phyloP scores from a whole-genome alignment of 2,113 vertebrate species.

The Hypomesus transpacificus region DNA sequence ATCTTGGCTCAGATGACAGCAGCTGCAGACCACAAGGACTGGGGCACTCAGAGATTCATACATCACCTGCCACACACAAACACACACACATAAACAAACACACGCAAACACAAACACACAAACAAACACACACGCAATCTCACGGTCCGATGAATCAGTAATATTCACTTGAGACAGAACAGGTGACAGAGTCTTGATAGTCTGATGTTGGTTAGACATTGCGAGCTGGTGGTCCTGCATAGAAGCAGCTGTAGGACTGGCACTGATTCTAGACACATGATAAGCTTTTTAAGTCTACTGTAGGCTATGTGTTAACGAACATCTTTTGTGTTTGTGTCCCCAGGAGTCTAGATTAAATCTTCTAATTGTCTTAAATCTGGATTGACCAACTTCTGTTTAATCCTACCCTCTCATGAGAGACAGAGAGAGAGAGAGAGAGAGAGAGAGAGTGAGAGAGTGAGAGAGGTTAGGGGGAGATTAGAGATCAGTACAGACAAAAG shows the following conservation, averaged over 20 bases:
- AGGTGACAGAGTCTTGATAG: too few relatives aligned
- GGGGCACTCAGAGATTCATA: background rate
- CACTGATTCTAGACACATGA: too few relatives aligned
- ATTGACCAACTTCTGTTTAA: background rate
- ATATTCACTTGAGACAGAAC: too few relatives aligned
- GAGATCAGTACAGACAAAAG: background rate
- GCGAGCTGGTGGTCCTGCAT: too few relatives aligned
- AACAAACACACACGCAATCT: background rate
- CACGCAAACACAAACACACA: background rate
- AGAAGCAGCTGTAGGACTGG: too few relatives aligned
- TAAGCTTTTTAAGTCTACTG: too few relatives aligned
- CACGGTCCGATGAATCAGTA: too few relatives aligned
- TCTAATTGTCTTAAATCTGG: background rate
- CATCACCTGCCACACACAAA: background rate
- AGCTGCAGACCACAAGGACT: background rate
- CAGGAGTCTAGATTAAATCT: too few relatives aligned
- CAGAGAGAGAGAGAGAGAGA: background rate
- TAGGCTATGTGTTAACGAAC: too few relatives aligned
- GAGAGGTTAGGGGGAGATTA: background rate
- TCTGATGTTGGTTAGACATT: too few relatives aligned
- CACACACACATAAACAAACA: background rate
- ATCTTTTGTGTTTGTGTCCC: too few relatives aligned
- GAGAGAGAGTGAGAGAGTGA: background rate
- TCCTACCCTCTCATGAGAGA: background rate
- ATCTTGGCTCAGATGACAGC: background rate